A percentile compares a stretch with the other conserved stretches of the same genome.
Conservation (phyloP, 2,113 vertebrate species). For the Sylvietta virens region DNA sequence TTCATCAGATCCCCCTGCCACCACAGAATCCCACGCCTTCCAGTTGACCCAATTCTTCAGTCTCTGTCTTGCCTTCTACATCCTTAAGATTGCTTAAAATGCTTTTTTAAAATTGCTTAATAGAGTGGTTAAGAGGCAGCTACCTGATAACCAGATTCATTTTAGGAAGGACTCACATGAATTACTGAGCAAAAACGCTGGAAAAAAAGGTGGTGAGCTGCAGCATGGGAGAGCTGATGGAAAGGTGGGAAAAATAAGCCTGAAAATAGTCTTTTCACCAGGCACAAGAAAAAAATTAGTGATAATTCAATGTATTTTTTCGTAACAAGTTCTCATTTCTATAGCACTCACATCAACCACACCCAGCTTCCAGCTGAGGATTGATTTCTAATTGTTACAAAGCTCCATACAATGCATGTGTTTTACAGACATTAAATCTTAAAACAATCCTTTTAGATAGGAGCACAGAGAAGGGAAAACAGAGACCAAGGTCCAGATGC, state of each 20-base stretch:
- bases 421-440: neutral
- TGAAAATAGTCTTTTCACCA: neutral
- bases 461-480: neutral
- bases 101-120: neutral
- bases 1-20: neutral
- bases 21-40: neutral
- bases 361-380: neutral
- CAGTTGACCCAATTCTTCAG: neutral
- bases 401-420: neutral
- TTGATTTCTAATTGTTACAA: neutral
- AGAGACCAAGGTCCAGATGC: neutral
- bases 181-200: neutral
- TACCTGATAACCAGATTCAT: neutral
- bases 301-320: neutral
- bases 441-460: neutral
- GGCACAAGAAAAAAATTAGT: neutral
- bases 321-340: neutral
- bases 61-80: neutral
- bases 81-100: neutral
- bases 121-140: neutral
- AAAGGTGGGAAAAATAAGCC: neutral
- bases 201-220: neutral
- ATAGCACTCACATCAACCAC: neutral
- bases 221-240: neutral
- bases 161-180: neutral